Base-by-base conservation (phyloP, 2,797 vertebrate genomes). In the Etheostoma nigrum region DNA sequence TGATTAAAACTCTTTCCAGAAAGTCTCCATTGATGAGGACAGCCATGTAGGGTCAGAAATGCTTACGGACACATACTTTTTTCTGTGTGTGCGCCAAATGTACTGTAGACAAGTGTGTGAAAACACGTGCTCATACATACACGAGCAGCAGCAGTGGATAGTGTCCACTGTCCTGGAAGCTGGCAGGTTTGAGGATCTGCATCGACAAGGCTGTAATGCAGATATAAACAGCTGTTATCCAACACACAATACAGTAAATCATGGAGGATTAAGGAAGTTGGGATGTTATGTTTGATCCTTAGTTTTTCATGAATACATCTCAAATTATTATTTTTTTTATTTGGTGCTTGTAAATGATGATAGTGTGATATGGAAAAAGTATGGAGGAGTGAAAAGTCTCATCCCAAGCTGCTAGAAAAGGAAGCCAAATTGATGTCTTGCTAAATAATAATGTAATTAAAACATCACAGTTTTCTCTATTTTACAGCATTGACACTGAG, bases 141-240 rank as follows among this genome's bases (percentile, higher is more conserved):
- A 99, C 95, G 5, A 99, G 91, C 69, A 99, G 94, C 11, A 99
- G 95, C 92, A 99, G 90, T 0, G 98, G 98, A 76, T 99, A 99
- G 91, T 97, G 97, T 0, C 90, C 52, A 0, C 96, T 95, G 2
- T 98, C 96, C 0, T 93, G 66, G 74, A 99, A 99, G 64, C 96
- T 93, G 0, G 97, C 97, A 0, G 98, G 98, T 93, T 98, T 99
- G 67, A 97, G 91, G 91, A 99, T 96, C 95, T 99, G 96, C 93
- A 99, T 88, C 0, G 96, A 96, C 82, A 99, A 88, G 49, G 90
- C 98, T 99, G 91, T 2, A 84, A 82, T 0, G 8, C 48, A n/a
- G 58, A 86, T 0, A 65, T 47, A 72, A 48, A 58, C 7, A 63
- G 1, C 30, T 45, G 47, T 52, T 3, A 49, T 16, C 14, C 19